Base-by-base conservation (phyloP, 2,888 invertebrate species). In the Oasisia sp. region DNA sequence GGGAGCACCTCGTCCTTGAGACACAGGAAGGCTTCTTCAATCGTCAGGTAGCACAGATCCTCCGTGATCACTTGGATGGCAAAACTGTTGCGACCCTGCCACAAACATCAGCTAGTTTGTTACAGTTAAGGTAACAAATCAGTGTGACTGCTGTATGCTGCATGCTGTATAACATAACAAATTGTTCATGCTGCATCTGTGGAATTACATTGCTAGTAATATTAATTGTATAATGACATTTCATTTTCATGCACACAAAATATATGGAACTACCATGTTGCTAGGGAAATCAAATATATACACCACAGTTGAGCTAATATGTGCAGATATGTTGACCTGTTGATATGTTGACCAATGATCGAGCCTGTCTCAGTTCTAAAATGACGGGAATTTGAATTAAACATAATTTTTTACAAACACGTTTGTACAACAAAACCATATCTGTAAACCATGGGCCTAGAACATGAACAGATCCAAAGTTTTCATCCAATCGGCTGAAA, bases 11-110 rank as follows among this genome's bases (percentile, higher is more conserved):
- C 94, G 93, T 96, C 95, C 92, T 94, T 94, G 89, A 96, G 94
- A 93, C 95, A 95, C 19, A 94, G 93, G 94, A 95, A 96, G 0
- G 95, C 95, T 92, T 96, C 96, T 50, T 95, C 95, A 96, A 96
- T 96, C 0, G 95, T 95, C 92, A 96, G 94, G 93, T 96, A 96
- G 92, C 95, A 94, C 92, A 96, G 94, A 92, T 95, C 94, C 92
- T 95, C 94, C 8, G 96, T 96, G 91, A 96, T 95, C 92, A 95
- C 95, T 14, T 95, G 94, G 91, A 96, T 95, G 38, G 95, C 95
- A 92, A 95, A 95, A 90, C 94, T 94, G 93, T 96, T 96, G 92
- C 96, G 95, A 45, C 96, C 96, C 96, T 96, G 94, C 32, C 14
- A 27, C 27, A 74, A 74, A 7, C 74, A 74, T 27, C 74, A 74